A percentile compares a stretch with the other conserved stretches of the same genome.
Conservation (phyloP, 2,797 vertebrate species). For the Helarctos malayanus region DNA sequence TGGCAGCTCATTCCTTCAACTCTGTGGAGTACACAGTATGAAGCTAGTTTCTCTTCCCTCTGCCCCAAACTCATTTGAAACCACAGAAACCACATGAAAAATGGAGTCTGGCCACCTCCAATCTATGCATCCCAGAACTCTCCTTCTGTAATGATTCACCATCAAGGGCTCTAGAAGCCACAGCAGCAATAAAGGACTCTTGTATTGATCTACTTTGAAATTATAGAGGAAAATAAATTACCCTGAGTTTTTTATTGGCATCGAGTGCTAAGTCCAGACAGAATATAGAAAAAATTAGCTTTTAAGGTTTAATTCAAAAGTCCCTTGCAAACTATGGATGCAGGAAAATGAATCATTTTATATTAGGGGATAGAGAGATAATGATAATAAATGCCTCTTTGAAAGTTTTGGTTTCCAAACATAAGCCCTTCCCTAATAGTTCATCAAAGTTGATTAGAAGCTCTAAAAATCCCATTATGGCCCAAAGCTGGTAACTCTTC, state of each 20-base stretch:
- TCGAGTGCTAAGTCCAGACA: neutral
- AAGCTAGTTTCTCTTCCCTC: neutral
- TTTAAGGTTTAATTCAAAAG: slow-evolving; percentile 73
- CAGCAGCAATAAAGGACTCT: neutral
- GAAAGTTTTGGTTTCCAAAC: slow-evolving; percentile 72
- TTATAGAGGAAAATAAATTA: slow-evolving; percentile 73
- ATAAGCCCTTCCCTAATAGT: slow-evolving; percentile 72
- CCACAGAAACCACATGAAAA: slow-evolving; percentile 43
- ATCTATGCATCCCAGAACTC: neutral
- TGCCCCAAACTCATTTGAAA: neutral
- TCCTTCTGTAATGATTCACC: neutral
- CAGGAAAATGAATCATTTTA: slow-evolving; percentile 42
- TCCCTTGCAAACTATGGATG: neutral
- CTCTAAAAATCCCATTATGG: slow-evolving; percentile 66
- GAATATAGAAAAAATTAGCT: slow-evolving; percentile 56
- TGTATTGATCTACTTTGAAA: slow-evolving; percentile 55
- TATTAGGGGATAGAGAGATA: slow-evolving; percentile 66
- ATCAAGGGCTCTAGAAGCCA: neutral
- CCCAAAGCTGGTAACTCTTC: slow-evolving; percentile 57
- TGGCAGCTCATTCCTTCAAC: neutral
- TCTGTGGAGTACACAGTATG: neutral
- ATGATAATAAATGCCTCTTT: slow-evolving; percentile 78
- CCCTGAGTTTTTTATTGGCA: slow-evolving; percentile 45
- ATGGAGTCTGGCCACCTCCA: neutral
- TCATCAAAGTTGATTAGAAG: slow-evolving; percentile 74